Evolutionary conservation across 53 echinoderm and acorn worm species (phyloP).

Genomic region (Temnopleurus reevesii): DNA sequence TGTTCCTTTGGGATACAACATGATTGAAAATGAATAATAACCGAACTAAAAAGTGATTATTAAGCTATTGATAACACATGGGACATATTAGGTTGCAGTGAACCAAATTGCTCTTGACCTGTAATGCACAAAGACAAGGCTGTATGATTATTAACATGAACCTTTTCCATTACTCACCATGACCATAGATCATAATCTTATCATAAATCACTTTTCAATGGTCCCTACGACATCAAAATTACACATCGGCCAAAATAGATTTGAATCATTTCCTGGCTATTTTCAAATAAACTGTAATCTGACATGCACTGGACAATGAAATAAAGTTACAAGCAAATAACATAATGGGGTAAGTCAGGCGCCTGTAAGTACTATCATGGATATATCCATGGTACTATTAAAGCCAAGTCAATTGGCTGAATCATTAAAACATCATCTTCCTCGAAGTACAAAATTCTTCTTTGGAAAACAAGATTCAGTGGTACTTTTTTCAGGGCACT

Average conservation of each 20-base stretch:
- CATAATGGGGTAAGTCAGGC: too few relatives aligned
- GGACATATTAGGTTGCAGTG: not conserved
- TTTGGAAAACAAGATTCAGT: too few relatives aligned
- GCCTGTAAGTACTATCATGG: too few relatives aligned
- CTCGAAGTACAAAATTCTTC: too few relatives aligned
- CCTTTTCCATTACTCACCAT: not conserved
- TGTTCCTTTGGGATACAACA: not conserved
- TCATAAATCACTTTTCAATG: not conserved
- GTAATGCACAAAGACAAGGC: not conserved
- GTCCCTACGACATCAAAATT: not conserved
- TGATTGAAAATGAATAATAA: not conserved
- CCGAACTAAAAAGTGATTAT: not conserved
- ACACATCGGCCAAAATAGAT: constrained; percentile 14
- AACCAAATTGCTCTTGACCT: not conserved
- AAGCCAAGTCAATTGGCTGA: not conserved
- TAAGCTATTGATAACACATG: too few relatives aligned
- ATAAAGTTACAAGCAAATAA: not conserved
- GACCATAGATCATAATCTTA: constrained; percentile 2
- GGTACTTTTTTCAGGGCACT: not conserved
- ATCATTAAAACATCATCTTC: not conserved
- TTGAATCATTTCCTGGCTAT: constrained; percentile 36
- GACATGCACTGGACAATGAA: not conserved
- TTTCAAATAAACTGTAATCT: not conserved
- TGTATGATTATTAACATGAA: not conserved
- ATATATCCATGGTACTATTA: too few relatives aligned